Evolutionary conservation across 1,140 invertebrate genomes (phyloP), one percentile per base, ranked within the genome.

Genomic region (Drosophila punjabiensis): DNA sequence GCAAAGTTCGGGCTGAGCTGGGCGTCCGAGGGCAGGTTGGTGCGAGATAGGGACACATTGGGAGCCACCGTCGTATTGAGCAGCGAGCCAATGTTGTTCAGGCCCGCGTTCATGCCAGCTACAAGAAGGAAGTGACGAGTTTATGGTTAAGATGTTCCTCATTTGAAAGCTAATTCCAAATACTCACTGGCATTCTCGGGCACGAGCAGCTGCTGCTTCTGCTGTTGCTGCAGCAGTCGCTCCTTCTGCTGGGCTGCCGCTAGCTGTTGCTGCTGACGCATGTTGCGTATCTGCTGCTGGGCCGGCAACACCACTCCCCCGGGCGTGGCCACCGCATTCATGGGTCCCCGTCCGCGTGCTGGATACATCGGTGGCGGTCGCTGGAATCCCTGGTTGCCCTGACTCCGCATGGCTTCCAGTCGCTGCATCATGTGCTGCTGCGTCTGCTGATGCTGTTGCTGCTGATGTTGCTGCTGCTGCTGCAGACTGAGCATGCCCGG

Each of bases 51-150:
- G 32, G 96, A 96, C 10, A 98, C 97, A 93, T 97, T 97, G 10
- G 96, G 96, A 24, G 96, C 96, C 69, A 96, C 96, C 24, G 96
- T 95, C n/a, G 95, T 96, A 91, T 97, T 97, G 73, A 97, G 94
- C 79, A 97, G 93, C 65, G 95, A 96, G 92, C 96, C 95, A 76
- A 97, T 96, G 92, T 96, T 97, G 60, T 96, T 96, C 81, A 96
- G 94, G 66, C 94, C 94, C 35, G 95, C 93, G 73, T 94, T 94
- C 69, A 96, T 94, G 93, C 95, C 92, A 80, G 82, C 81, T 86
- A 5, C 10, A 18, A n/a, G 5, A 3, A 6, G 16, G 3, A 13
- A 33, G 30, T 7, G 30, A 33, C 18, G 2, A 10, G 30, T 53
- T 24, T 7, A 13, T 52, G 16, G 3, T 2, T 28, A 9, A 28